These are phyloP conservation scores for Pseudomyrmex flavicornis DNA, from an alignment of 1,140 invertebrate genomes.

Conservation along the genomic window DNA sequence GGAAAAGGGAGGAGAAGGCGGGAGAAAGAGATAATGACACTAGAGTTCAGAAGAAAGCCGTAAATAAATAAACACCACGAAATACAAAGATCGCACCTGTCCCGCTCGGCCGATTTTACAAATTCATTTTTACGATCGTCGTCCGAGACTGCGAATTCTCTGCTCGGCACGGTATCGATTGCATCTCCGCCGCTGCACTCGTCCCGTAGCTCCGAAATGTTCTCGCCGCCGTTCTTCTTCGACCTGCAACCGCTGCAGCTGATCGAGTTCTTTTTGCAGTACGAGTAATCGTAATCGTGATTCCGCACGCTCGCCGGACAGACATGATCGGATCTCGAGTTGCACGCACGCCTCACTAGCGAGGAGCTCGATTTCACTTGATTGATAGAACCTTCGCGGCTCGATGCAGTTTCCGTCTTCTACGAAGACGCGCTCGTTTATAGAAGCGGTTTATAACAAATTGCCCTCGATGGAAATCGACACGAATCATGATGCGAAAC, in stretches of 20 bases:
- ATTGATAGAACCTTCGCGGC: constrained; percentile 47
- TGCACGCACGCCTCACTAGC: constrained; percentile 28
- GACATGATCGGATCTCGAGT: constrained; percentile 40
- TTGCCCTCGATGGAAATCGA: not conserved
- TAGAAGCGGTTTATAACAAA: constrained; percentile 23
- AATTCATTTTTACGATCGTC: constrained; percentile 50
- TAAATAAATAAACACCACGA: not conserved
- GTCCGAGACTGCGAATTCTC: constrained; percentile 16
- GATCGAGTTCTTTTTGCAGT: constrained; percentile 50
- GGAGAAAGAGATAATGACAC: no score
- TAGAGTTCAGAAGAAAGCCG: no score
- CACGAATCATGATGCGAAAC: not conserved
- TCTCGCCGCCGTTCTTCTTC: constrained; percentile 42
- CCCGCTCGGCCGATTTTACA: constrained; percentile 13
- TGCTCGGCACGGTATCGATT: constrained; percentile 62
- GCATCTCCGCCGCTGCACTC: constrained; percentile 61
- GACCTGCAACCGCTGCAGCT: constrained; percentile 66
- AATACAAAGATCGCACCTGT: constrained; percentile 33
- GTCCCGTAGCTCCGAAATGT: constrained; percentile 30
- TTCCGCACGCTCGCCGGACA: constrained; percentile 18
- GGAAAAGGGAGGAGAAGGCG: no score
- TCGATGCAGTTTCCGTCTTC: constrained; percentile 36
- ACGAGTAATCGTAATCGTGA: not conserved
- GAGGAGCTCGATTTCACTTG: constrained; percentile 40
- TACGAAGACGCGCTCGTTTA: constrained; percentile 26